Evolutionary conservation across 2,888 invertebrate species (phyloP).

Genomic region (Nebria brevicollis): DNA sequence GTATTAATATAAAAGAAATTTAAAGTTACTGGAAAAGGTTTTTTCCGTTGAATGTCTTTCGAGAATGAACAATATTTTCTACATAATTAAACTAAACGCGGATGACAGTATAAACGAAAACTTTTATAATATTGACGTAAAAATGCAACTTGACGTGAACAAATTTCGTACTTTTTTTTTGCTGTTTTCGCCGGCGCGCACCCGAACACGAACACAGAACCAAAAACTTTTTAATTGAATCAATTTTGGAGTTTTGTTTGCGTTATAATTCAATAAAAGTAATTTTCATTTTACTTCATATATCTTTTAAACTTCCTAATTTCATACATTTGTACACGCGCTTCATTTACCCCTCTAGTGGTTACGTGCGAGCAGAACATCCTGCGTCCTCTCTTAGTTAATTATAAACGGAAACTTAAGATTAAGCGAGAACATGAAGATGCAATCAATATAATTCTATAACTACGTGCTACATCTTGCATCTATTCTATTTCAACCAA

Average conservation of each 20-base stretch:
- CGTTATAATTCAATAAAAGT: slow-evolving; percentile 47
- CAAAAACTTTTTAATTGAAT: slow-evolving; percentile 48
- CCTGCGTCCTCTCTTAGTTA: not conserved
- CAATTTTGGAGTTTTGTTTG: slow-evolving; percentile 48
- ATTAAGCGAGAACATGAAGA: not conserved
- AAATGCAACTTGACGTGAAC: slow-evolving; percentile 27
- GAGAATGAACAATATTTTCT: slow-evolving; percentile 41
- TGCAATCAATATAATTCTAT: not conserved
- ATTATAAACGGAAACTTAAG: not conserved
- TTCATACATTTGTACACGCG: no score
- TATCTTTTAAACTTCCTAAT: not conserved
- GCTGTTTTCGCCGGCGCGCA: slow-evolving; percentile 12
- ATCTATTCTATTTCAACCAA: not conserved
- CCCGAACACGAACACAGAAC: slow-evolving; percentile 1
- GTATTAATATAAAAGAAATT: slow-evolving; percentile 3
- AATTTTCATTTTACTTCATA: slow-evolving; percentile 24
- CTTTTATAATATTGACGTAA: slow-evolving; percentile 10
- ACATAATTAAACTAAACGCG: slow-evolving; percentile 29
- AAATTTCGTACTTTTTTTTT: not conserved
- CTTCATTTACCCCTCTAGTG: no score
- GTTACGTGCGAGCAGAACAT: no score
- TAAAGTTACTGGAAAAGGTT: not conserved
- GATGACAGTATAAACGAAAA: not conserved
- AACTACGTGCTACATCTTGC: slow-evolving; percentile 1
- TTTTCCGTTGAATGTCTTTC: slow-evolving; percentile 32